Percentiles rank a stretch among this genome's conserved stretches.
Conservation (phyloP, 1,140 invertebrate genomes). For the Stegodyphus dumicola region DNA sequence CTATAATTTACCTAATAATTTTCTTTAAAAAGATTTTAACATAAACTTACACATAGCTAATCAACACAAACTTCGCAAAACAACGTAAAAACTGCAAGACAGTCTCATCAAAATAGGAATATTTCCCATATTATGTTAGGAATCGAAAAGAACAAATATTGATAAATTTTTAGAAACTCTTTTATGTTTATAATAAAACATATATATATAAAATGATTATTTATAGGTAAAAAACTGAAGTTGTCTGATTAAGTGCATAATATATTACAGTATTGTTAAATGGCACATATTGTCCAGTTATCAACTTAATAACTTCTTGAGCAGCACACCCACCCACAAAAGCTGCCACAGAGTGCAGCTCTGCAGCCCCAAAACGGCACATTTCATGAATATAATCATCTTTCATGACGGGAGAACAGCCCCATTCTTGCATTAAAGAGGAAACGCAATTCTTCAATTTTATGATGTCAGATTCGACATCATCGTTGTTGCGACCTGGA, state of each 20-base stretch:
- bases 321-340: slow-evolving; percentile 93
- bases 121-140: too few species aligned
- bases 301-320: slow-evolving; percentile 97
- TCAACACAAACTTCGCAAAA: too few species aligned
- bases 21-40: too few species aligned
- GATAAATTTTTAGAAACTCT: too few species aligned
- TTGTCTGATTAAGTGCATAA: slow-evolving; percentile 81
- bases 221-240: slow-evolving; percentile 48
- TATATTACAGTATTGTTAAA: slow-evolving; percentile 96
- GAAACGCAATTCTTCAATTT: slow-evolving; percentile 78
- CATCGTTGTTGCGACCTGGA: slow-evolving; percentile 88
- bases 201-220: neutral
- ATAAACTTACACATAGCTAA: too few species aligned
- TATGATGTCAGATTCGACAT: slow-evolving; percentile 89
- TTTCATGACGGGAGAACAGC: slow-evolving; percentile 79
- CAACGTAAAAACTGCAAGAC: too few species aligned
- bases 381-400: slow-evolving; percentile 97
- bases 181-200: too few species aligned
- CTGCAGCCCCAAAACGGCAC: slow-evolving; percentile 90
- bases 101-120: too few species aligned
- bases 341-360: slow-evolving; percentile 94
- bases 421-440: slow-evolving; percentile 80
- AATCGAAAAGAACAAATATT: too few species aligned
- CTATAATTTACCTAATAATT: too few species aligned
- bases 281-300: slow-evolving; percentile 96